Base-by-base conservation (phyloP, 1,140 invertebrate species). In the Zophobas atratus region DNA sequence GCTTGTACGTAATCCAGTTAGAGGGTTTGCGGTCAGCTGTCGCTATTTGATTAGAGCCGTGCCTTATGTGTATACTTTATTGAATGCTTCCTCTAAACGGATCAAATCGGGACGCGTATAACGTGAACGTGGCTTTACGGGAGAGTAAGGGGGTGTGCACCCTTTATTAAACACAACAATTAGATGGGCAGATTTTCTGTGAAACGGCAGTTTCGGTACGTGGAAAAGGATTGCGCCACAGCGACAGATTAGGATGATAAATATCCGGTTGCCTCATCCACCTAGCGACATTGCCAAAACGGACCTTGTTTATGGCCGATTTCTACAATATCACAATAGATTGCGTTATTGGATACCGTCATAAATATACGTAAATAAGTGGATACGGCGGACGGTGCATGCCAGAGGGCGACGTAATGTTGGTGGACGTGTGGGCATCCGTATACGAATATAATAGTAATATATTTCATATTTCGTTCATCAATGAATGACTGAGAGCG, bases 31-130 rank as follows among this genome's bases (percentile, higher is more conserved):
- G 71, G 71, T 73, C 71, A 73, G 71, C 71, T 73, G 71, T 57
- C 48, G 71, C 55, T 73, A 57, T 73, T 73, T 73, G 71, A 73
- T 73, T 57, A 73, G 71, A 67, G 60, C 60, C 38, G 60, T 67
- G 60, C 60, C 60, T 38, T 67, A 67, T 67, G 60, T 67, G 60
- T 67, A 67, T 67, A 67, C 38, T 67, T 67, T 67, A 67, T 67
- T 67, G 60, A 67, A 67, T 67, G 39, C 60, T 67, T 67, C 49
- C 49, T 51, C 60, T 67, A 67, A 67, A 67, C 60, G 60, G 60
- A 67, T 67, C 60, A 67, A 39, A 67, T 20, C 39, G 38, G 60
- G 43, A 32, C 39, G 38, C n/a, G n/a, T 20, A 51, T 46, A 46
- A 46, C 8, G 8, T 20, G 20, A 20, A 20, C 20, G 20, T 20